Evolutionary conservation across 2,888 invertebrate genomes (phyloP).

Genomic region (Nowickia ferox): DNA sequence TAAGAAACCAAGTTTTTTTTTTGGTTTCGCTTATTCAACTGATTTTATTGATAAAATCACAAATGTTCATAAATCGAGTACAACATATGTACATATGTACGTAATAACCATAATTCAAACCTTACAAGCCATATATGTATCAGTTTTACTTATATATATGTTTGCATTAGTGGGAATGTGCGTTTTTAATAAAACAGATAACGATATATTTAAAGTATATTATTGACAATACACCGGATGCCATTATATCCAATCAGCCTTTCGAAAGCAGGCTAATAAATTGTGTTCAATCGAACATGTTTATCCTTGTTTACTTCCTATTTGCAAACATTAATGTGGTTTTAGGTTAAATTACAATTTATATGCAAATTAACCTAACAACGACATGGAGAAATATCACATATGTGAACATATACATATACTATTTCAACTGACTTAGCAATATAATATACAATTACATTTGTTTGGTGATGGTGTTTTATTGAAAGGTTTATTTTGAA

Average conservation of each 20-base stretch:
- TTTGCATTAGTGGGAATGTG: not conserved
- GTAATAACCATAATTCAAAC: too few species aligned
- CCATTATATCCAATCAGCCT: not conserved
- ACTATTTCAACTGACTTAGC: not conserved
- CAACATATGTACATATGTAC: too few species aligned
- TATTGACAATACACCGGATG: not conserved
- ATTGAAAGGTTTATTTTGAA: too few species aligned
- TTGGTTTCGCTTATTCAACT: too few species aligned
- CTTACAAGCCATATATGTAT: too few species aligned
- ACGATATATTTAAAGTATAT: not conserved
- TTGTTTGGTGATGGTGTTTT: too few species aligned
- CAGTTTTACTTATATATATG: too few species aligned
- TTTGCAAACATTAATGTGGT: conserved; percentile 3
- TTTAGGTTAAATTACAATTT: not conserved
- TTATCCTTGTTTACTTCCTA: not conserved
- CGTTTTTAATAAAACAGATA: not conserved
- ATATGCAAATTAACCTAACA: not conserved
- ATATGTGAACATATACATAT: not conserved
- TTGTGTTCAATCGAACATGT: not conserved
- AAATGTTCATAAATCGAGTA: too few species aligned
- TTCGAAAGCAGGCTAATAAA: not conserved
- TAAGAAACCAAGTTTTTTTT: too few species aligned
- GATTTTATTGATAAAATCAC: too few species aligned
- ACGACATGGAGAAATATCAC: too few species aligned
- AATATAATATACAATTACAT: too few species aligned